Evolutionary conservation across 2,888 invertebrate species (phyloP), one percentile per base, ranked within the genome.

Genomic region (Aproaerema taeniolella): DNA sequence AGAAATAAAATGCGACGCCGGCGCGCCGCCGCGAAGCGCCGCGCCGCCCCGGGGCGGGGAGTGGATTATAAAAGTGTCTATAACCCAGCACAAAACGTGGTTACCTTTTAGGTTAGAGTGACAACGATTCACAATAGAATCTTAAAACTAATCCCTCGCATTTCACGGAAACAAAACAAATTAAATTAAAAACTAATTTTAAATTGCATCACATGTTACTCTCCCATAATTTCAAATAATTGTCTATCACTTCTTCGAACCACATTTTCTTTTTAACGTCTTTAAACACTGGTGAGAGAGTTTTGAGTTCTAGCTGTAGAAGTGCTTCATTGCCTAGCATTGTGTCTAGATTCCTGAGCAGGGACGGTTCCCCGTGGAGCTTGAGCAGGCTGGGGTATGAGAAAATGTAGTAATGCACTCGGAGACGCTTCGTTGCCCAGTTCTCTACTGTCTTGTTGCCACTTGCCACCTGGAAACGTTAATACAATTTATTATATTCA

Each of bases 141-240:
- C n/a, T n/a, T n/a, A n/a, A n/a, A n/a, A n/a, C n/a, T n/a, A n/a
- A n/a, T n/a, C n/a, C n/a, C n/a, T n/a, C n/a, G n/a, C n/a, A n/a
- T 52, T 41, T 40, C 50, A 55, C 44, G 26, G 6, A 26, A 26
- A 53, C n/a, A 26, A 9, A 9, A 26, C 26, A 3, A 38, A 41
- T 43, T 52, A 52, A 45, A 2, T 47, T 40, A 39, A 42, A 41
- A n/a, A n/a, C n/a, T n/a, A n/a, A n/a, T n/a, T n/a, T 47, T 38
- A 31, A 38, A 43, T 47, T 45, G 40, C 56, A 75, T 91, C 90
- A 93, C 91, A 95, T 93, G 76, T 96, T 96, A 61, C 92, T 92
- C 78, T 96, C 95, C 95, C 95, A 95, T 49, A 96, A 82, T 78
- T 95, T 95, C 76, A 95, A 90, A 80, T 94, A 93, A 88, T 96